These are phyloP conservation scores for Mobula birostris DNA, from an alignment of 2,113 vertebrate genomes.

Conservation along the genomic window DNA sequence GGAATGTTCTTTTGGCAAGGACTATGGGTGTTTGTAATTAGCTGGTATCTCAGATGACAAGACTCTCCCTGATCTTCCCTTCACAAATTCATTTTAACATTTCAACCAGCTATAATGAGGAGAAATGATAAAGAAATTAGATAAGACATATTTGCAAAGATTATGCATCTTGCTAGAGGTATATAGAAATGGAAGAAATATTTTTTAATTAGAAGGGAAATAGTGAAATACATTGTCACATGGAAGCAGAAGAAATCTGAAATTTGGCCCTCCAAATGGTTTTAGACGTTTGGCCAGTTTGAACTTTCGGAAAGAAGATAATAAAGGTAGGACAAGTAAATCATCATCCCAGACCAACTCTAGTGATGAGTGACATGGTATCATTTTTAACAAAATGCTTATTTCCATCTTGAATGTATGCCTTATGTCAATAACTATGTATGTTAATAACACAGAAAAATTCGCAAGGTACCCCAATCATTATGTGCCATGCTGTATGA, in stretches of 20 bases:
- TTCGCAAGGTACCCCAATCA: no score
- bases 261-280: background rate
- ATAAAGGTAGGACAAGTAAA: background rate
- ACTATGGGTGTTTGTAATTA: background rate
- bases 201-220: background rate
- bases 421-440: no score
- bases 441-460: no score
- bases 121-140: background rate
- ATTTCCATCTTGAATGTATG: no score
- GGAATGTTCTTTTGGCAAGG: background rate
- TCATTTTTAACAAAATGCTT: no score
- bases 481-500: no score
- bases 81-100: background rate
- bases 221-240: background rate
- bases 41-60: background rate
- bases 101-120: background rate
- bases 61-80: background rate
- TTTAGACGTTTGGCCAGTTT: background rate
- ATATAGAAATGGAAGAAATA: background rate
- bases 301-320: background rate
- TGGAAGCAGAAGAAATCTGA: background rate
- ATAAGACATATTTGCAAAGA: background rate
- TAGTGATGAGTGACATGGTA: no score
- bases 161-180: background rate
- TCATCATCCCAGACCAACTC: no score